Evolutionary conservation across 2,113 vertebrate species (phyloP).

Genomic region (Hypanus sabinus): DNA sequence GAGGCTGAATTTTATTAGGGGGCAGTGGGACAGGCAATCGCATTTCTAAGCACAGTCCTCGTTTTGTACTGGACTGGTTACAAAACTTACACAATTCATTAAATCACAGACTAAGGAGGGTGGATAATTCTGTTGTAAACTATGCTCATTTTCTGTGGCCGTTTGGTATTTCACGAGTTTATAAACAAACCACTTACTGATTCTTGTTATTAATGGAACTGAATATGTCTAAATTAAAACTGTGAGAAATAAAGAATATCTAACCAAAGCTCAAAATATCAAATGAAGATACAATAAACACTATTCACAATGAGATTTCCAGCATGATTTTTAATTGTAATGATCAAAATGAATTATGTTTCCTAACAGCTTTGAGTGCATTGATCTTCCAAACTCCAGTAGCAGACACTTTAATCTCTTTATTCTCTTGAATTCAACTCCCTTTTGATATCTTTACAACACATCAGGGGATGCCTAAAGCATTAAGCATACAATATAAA

Average conservation of each 20-base stretch:
- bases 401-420: neutral
- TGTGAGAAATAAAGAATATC: neutral
- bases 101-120: neutral
- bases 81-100: neutral
- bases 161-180: neutral
- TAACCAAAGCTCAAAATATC: neutral
- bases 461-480: neutral
- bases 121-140: neutral
- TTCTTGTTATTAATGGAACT: neutral
- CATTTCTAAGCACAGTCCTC: neutral
- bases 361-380: neutral
- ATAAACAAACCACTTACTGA: neutral
- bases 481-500: neutral
- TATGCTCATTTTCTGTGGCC: constrained; percentile 20
- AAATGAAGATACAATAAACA: neutral
- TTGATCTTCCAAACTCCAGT: neutral
- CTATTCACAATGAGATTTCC: neutral
- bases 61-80: neutral
- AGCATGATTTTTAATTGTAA: neutral
- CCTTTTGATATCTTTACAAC: neutral
- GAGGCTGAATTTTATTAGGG: constrained; percentile 12
- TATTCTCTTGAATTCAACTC: neutral
- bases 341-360: neutral
- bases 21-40: neutral
- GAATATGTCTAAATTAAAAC: neutral